Evolutionary conservation across 2,888 invertebrate species (phyloP).

Genomic region (Clistopyga incitator): DNA sequence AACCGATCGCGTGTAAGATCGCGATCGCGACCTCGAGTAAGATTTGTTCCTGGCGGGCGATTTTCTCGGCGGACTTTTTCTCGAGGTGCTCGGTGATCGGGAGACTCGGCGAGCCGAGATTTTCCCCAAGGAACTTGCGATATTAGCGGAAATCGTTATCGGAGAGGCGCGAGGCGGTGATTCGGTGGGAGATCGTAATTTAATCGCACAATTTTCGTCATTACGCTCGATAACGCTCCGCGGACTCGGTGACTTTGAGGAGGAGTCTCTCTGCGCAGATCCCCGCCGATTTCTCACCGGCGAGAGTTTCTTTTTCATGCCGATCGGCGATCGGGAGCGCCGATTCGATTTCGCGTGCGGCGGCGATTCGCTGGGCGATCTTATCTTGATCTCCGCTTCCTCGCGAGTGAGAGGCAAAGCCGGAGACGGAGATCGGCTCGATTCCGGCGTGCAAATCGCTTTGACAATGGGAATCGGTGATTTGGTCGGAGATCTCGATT

Average conservation of each 20-base stretch:
- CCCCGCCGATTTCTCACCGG: constrained; percentile 67
- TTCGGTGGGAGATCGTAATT: constrained; percentile 74
- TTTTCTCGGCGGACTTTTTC: constrained; percentile 71
- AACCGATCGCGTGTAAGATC: constrained; percentile 78
- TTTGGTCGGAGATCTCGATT: constrained; percentile 39
- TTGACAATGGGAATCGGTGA: constrained; percentile 28
- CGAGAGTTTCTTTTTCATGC: constrained; percentile 61
- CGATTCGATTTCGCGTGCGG: constrained; percentile 56
- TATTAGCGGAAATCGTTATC: constrained; percentile 49
- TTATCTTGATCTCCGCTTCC: constrained; percentile 76
- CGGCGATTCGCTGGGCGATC: constrained; percentile 77
- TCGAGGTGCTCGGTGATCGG: constrained; percentile 64
- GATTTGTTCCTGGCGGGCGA: constrained; percentile 74
- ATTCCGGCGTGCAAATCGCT: constrained; percentile 67
- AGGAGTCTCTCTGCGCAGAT: constrained; percentile 3
- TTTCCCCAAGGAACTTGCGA: constrained; percentile 31
- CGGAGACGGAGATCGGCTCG: constrained; percentile 81
- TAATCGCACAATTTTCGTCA: constrained; percentile 68
- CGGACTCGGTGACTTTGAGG: constrained; percentile 49
- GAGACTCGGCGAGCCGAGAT: constrained; percentile 48
- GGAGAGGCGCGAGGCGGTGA: constrained; percentile 72
- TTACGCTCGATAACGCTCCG: not conserved
- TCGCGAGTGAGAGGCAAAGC: constrained; percentile 80
- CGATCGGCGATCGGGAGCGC: constrained; percentile 69
- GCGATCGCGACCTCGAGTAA: constrained; percentile 73